These are phyloP conservation scores for Atopsyche davidsoni DNA, from an alignment of 1,140 invertebrate genomes.

Conservation along the genomic window DNA sequence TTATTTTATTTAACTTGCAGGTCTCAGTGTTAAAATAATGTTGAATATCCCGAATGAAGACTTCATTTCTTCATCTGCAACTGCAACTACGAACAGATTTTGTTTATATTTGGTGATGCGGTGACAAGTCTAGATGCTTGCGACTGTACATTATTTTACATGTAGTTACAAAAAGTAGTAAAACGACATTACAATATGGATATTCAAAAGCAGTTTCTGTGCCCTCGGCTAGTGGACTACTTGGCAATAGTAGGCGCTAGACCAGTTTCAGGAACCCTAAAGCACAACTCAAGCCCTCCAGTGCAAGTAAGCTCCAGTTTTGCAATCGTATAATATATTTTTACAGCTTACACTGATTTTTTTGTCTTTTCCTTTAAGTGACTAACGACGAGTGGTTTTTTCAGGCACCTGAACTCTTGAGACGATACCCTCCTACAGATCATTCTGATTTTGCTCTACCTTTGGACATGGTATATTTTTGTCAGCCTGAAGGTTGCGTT, in stretches of 20 bases:
- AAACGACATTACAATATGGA: constrained; percentile 41
- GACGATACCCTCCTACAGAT: constrained; percentile 95
- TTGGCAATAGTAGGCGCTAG: constrained; percentile 91
- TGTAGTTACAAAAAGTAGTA: constrained; percentile 10
- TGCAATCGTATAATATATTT: background rate
- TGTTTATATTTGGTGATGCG: constrained; percentile 5
- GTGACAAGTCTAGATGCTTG: constrained; percentile 18
- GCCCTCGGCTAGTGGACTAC: constrained; percentile 87
- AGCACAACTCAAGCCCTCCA: constrained; percentile 55
- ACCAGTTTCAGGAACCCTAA: constrained; percentile 59
- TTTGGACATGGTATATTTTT: constrained; percentile 98
- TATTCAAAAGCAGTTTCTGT: constrained; percentile 72
- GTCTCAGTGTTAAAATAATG: constrained; percentile 12
- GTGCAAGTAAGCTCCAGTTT: constrained; percentile 57
- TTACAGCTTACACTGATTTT: background rate
- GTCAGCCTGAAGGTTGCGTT: constrained; percentile 97
- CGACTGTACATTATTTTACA: background rate
- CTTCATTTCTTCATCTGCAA: background rate
- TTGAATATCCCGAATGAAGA: background rate
- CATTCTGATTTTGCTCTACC: constrained; percentile 97
- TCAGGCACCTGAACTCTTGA: constrained; percentile 80
- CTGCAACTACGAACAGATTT: background rate
- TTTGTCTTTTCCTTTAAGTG: background rate
- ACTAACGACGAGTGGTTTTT: constrained; percentile 2
- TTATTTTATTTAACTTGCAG: too few relatives aligned